Evolutionary conservation across 2,113 vertebrate species (phyloP).

Genomic region (Orientallactaga bullata): DNA sequence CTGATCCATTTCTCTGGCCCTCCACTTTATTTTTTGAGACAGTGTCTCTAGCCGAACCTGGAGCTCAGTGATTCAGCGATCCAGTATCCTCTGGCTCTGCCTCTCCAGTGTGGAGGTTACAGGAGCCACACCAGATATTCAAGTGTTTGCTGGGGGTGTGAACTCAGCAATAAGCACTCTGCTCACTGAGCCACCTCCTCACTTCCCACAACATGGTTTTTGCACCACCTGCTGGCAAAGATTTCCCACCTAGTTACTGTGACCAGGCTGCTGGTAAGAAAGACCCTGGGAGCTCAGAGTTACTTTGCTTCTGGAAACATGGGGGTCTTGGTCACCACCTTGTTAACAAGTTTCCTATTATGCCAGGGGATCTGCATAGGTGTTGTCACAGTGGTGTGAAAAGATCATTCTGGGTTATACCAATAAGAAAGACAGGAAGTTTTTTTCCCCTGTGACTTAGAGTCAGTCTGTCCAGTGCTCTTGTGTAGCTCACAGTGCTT

Average conservation of each 20-base stretch:
- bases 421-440: background rate
- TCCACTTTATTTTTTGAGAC: too few species aligned
- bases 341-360: slow-evolving; percentile 70
- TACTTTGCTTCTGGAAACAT: slow-evolving; percentile 50
- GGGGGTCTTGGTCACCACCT: slow-evolving; percentile 63
- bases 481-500: background rate
- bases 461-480: background rate
- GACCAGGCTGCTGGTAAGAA: background rate
- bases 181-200: too few species aligned
- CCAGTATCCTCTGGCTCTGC: too few species aligned
- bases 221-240: slow-evolving; percentile 78
- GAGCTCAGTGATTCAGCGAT: too few species aligned
- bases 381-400: slow-evolving; percentile 51
- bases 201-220: slow-evolving; percentile 38
- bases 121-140: too few species aligned
- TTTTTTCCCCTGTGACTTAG: slow-evolving; percentile 22
- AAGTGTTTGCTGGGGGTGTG: too few species aligned
- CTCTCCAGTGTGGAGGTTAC: too few species aligned
- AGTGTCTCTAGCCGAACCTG: too few species aligned
- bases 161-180: too few species aligned
- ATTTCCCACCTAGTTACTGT: background rate
- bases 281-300: slow-evolving; percentile 4
- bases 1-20: too few species aligned
- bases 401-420: slow-evolving; percentile 59
- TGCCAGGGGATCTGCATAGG: slow-evolving; percentile 61